Conservation (phyloP, 2,888 invertebrate species). For the Caradrina kadenii region DNA sequence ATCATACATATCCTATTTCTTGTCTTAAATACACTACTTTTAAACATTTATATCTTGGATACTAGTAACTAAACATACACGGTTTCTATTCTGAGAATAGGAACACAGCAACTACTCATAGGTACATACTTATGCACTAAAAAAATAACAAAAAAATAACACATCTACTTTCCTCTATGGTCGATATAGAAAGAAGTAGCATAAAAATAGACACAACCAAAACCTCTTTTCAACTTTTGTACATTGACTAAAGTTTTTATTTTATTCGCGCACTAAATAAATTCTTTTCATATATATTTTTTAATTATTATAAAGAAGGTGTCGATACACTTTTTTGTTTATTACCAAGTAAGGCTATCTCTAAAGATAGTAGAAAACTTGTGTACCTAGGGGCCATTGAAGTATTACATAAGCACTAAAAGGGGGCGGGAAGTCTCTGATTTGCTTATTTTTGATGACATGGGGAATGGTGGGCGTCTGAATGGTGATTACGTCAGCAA, state of each 20-base stretch:
- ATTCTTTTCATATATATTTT: background rate
- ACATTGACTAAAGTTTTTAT: slow-evolving; percentile 54
- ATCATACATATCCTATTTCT: slow-evolving; percentile 5
- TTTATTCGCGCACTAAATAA: slow-evolving; percentile 18
- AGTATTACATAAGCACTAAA: too few relatives aligned
- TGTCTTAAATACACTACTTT: background rate
- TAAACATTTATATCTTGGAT: background rate
- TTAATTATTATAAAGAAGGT: slow-evolving; percentile 2
- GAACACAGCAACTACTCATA: slow-evolving; percentile 15
- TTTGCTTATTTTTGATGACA: too few relatives aligned
- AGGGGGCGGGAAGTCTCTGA: too few relatives aligned
- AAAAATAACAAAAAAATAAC: slow-evolving; percentile 8
- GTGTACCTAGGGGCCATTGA: too few relatives aligned
- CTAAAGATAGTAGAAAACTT: slow-evolving; percentile 16
- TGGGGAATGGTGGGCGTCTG: too few relatives aligned
- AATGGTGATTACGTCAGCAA: too few relatives aligned
- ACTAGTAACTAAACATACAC: slow-evolving; percentile 18
- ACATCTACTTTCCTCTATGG: slow-evolving; percentile 53
- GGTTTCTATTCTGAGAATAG: slow-evolving; percentile 18
- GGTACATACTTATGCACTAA: slow-evolving; percentile 1
- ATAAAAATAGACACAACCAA: slow-evolving; percentile 28
- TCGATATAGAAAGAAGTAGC: slow-evolving; percentile 51
- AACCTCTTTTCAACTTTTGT: slow-evolving; percentile 41
- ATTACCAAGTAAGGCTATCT: slow-evolving; percentile 23
- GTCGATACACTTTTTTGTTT: slow-evolving; percentile 6